These are phyloP conservation scores for Trachelus tabidus DNA, from an alignment of 2,888 invertebrate genomes.

Conservation along the genomic window DNA sequence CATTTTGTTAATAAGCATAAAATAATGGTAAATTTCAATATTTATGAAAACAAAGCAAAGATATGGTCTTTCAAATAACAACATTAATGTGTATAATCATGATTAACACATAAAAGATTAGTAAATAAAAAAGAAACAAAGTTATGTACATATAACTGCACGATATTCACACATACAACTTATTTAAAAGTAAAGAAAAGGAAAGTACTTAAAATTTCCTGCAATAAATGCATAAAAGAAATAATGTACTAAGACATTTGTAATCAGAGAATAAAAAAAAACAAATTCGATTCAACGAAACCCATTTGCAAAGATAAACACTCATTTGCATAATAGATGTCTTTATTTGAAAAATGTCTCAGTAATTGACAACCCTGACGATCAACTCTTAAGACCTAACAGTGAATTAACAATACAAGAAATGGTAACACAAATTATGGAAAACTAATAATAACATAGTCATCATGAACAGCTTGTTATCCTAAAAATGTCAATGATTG, in stretches of 20 bases:
- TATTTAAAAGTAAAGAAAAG: too few species aligned
- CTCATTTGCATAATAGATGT: background rate
- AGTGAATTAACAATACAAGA: background rate
- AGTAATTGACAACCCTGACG: background rate
- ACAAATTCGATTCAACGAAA: background rate
- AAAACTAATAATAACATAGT: background rate
- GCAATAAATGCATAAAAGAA: too few species aligned
- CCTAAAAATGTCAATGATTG: background rate
- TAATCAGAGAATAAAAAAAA: too few species aligned
- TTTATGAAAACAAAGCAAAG: conserved; percentile 8
- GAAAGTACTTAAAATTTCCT: too few species aligned
- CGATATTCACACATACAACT: too few species aligned
- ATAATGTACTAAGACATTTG: too few species aligned
- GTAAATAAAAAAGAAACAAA: background rate
- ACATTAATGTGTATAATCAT: background rate
- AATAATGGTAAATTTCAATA: background rate
- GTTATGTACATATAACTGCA: too few species aligned
- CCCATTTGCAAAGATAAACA: background rate
- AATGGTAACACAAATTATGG: background rate
- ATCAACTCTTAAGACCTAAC: background rate
- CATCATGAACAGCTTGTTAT: background rate
- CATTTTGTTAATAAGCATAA: background rate
- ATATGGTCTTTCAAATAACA: background rate
- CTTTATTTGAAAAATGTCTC: background rate
- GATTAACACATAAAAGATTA: background rate